Percentiles rank a stretch among this genome's conserved stretches.
These are phyloP conservation scores for Adelges cooleyi DNA, from an alignment of 1,140 invertebrate genomes.

Conservation along the genomic window DNA sequence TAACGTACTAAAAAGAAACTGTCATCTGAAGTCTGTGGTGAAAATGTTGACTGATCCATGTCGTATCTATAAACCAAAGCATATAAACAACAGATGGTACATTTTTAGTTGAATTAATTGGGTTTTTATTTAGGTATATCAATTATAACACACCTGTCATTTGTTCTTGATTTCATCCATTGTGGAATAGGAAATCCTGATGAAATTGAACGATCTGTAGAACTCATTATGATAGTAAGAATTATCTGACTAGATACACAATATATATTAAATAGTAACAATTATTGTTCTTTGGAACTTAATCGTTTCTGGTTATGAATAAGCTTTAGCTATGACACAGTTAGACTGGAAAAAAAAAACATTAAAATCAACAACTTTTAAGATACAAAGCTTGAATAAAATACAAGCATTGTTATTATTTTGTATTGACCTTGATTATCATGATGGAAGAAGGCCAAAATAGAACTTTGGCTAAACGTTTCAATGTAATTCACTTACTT, in stretches of 20 bases:
- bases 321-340: constrained; percentile 14
- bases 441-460: neutral
- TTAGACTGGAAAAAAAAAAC: neutral
- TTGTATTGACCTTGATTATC: neutral
- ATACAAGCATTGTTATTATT: neutral
- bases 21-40: constrained; percentile 56
- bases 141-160: constrained; percentile 37
- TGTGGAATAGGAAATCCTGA: constrained; percentile 45
- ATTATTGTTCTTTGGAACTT: neutral
- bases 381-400: neutral
- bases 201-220: constrained; percentile 29
- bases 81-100: neutral
- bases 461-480: no score
- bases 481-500: neutral
- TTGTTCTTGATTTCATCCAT: constrained; percentile 47
- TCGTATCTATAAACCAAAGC: constrained; percentile 46
- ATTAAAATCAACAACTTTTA: neutral
- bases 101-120: neutral
- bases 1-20: constrained; percentile 56
- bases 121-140: no score
- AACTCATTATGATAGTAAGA: constrained; percentile 16
- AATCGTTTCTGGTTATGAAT: constrained; percentile 7
- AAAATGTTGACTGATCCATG: constrained; percentile 51
- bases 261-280: neutral
- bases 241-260: constrained; percentile 5